These are phyloP conservation scores for Papilio gigon DNA, from an alignment of 2,888 invertebrate genomes.

Conservation along the genomic window DNA sequence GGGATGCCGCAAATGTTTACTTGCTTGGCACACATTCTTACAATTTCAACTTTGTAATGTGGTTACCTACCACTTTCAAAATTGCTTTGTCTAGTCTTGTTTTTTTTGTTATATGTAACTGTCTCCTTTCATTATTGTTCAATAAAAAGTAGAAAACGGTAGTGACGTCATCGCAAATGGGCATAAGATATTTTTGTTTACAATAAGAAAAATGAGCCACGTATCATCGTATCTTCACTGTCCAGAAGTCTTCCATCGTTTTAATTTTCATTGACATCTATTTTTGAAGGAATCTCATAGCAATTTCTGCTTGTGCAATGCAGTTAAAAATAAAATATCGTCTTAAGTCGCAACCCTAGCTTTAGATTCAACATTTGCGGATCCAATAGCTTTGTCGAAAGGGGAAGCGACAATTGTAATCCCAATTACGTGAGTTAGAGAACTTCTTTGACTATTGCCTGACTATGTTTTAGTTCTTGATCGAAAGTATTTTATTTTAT, in stretches of 20 bases:
- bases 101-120: not conserved
- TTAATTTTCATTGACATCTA: not conserved
- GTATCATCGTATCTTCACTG: too few species aligned
- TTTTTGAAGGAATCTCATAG: too few species aligned
- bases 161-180: too few species aligned
- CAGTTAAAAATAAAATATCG: too few species aligned
- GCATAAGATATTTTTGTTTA: too few species aligned
- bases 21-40: conserved; percentile 5
- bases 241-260: too few species aligned
- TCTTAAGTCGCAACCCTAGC: conserved; percentile 18
- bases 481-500: not conserved
- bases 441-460: conserved; percentile 13
- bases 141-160: too few species aligned
- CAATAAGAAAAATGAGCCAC: too few species aligned
- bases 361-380: conserved; percentile 13
- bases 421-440: conserved; percentile 29
- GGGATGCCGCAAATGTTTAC: conserved; percentile 30
- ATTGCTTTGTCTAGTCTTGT: not conserved
- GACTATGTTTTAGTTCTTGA: not conserved
- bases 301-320: too few species aligned
- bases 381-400: conserved; percentile 27
- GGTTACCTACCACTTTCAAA: not conserved
- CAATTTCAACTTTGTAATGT: conserved; percentile 5
- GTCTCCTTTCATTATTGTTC: not conserved
- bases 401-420: conserved; percentile 35